phyloP scores from a whole-genome alignment of 1,140 invertebrate species.

The Aricia agestis region DNA sequence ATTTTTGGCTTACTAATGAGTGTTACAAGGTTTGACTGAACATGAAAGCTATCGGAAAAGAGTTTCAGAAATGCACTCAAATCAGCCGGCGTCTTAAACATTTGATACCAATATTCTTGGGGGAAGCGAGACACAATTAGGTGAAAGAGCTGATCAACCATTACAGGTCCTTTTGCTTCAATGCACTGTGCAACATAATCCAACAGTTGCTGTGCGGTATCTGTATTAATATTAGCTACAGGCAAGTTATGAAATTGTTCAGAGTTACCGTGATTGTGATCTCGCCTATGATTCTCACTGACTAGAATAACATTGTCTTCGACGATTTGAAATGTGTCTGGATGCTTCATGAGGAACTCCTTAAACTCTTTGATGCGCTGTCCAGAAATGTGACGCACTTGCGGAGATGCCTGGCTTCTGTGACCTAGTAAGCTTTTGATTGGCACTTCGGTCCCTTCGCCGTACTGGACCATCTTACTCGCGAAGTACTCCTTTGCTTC shows the following conservation, averaged over 20 bases:
- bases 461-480: slow-evolving; percentile 92
- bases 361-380: slow-evolving; percentile 96
- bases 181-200: slow-evolving; percentile 88
- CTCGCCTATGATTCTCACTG: slow-evolving; percentile 77
- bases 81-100: slow-evolving; percentile 92
- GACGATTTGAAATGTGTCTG: slow-evolving; percentile 91
- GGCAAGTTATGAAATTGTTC: slow-evolving; percentile 81
- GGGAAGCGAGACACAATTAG: slow-evolving; percentile 87
- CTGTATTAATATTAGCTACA: slow-evolving; percentile 87
- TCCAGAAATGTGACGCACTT: slow-evolving; percentile 95
- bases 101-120: slow-evolving; percentile 85
- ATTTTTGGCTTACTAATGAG: slow-evolving; percentile 84
- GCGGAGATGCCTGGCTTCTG: slow-evolving; percentile 94
- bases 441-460: slow-evolving; percentile 92
- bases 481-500: slow-evolving; percentile 97
- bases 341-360: slow-evolving; percentile 91
- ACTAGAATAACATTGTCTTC: slow-evolving; percentile 87
- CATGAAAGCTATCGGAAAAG: slow-evolving; percentile 92
- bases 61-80: slow-evolving; percentile 91
- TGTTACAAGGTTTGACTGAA: slow-evolving; percentile 92
- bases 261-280: slow-evolving; percentile 76
- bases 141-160: slow-evolving; percentile 91
- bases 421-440: slow-evolving; percentile 95
- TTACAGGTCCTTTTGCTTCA: slow-evolving; percentile 85
- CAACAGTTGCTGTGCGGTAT: slow-evolving; percentile 84